A percentile compares a stretch with the other conserved stretches of the same genome.
phyloP scores from a whole-genome alignment of 2,888 invertebrate species.

The Thera obeliscata region DNA sequence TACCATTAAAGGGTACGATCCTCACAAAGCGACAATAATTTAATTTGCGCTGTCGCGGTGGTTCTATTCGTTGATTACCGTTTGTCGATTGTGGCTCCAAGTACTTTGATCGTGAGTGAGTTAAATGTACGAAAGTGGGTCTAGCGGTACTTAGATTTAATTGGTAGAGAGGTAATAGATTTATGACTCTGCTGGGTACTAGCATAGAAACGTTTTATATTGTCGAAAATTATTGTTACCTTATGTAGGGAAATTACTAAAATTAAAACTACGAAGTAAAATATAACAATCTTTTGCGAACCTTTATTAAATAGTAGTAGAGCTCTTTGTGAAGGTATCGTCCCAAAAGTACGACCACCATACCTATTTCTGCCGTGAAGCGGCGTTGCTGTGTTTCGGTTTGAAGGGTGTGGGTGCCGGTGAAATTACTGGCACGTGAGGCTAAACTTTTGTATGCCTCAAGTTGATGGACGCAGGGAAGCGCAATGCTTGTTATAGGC shows the following conservation, averaged over 20 bases:
- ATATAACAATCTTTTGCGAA: no score
- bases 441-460: no score
- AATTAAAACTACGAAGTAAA: no score
- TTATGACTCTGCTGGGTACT: background rate
- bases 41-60: conserved; percentile 28
- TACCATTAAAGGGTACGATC: conserved; percentile 18
- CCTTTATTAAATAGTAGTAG: no score
- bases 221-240: background rate
- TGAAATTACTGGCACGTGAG: no score
- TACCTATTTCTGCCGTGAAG: no score
- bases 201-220: background rate
- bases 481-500: no score
- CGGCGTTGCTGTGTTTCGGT: no score
- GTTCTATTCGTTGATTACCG: conserved; percentile 17
- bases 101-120: conserved; percentile 30
- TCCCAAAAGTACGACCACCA: no score
- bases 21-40: conserved; percentile 34
- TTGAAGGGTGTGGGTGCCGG: no score
- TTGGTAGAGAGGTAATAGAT: conserved; percentile 1
- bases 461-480: no score
- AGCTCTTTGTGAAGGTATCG: no score
- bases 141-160: background rate
- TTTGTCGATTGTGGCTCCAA: conserved; percentile 29
- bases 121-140: conserved; percentile 7
- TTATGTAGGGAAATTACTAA: background rate